Conservation (phyloP, 53 echinoderm and acorn worm species). For the Luidia sarsii region DNA sequence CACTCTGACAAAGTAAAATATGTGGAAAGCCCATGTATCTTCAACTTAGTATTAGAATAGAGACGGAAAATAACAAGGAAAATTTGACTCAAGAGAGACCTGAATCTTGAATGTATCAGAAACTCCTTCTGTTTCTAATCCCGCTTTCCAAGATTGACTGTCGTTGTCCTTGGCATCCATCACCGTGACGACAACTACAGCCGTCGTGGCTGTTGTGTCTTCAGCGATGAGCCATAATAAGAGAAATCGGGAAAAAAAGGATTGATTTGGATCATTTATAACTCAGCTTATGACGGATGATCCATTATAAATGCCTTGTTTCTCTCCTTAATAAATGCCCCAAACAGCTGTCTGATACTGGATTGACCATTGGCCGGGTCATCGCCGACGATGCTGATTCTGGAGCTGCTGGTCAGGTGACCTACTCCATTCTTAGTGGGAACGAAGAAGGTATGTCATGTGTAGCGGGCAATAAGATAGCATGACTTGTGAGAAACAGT, state of each 20-base stretch:
- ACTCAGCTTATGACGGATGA: no score
- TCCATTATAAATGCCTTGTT: no score
- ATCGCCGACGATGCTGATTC: conserved; percentile 75
- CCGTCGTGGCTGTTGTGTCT: conserved; percentile 44
- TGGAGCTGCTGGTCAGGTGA: conserved; percentile 67
- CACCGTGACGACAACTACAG: conserved; percentile 68
- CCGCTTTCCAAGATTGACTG: not conserved
- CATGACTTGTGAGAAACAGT: no score
- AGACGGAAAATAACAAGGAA: no score
- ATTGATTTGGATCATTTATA: not conserved
- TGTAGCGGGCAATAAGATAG: no score
- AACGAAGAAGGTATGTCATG: conserved; percentile 69
- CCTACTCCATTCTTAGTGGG: conserved; percentile 78
- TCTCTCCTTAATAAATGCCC: not conserved
- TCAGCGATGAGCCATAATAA: conserved; percentile 64
- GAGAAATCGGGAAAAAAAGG: not conserved
- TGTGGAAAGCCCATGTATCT: no score
- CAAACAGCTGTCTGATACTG: conserved; percentile 70
- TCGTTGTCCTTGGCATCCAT: conserved; percentile 91
- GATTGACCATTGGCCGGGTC: conserved; percentile 66
- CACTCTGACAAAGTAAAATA: no score
- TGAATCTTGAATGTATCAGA: not conserved
- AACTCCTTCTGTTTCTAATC: not conserved
- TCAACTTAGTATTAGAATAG: no score
- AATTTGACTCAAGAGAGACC: not conserved